These are phyloP conservation scores for Cryptus armator DNA, from an alignment of 2,888 invertebrate species.

Conservation along the genomic window DNA sequence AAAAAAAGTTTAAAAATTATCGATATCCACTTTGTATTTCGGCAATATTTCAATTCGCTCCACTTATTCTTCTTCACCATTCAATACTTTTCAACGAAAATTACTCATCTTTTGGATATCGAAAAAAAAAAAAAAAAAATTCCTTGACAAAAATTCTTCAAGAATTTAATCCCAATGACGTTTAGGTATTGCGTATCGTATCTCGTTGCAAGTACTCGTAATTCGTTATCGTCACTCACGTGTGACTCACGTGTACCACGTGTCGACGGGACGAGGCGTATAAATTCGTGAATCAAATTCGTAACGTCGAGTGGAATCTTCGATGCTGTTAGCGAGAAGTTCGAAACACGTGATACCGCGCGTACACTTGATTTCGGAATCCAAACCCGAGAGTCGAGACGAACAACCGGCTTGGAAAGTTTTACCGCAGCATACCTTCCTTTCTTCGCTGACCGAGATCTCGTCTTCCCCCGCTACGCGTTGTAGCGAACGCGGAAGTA, in stretches of 20 bases:
- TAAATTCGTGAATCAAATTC: background rate
- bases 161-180: too few relatives aligned
- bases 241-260: too few relatives aligned
- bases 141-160: background rate
- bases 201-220: too few relatives aligned
- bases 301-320: background rate
- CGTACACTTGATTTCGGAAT: conserved; percentile 27
- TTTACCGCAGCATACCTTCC: conserved; percentile 58
- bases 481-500: conserved; percentile 31
- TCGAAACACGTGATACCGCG: background rate
- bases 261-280: too few relatives aligned
- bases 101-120: background rate
- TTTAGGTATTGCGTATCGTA: too few relatives aligned
- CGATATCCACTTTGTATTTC: background rate
- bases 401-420: conserved; percentile 50
- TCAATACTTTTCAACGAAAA: background rate
- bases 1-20: background rate
- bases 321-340: background rate
- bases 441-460: conserved; percentile 65
- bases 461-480: conserved; percentile 45
- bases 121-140: background rate
- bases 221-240: too few relatives aligned
- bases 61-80: background rate
- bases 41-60: background rate
- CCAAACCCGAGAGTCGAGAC: conserved; percentile 50